Conservation (phyloP, 1,140 invertebrate genomes). For the Drosophila teissieri region DNA sequence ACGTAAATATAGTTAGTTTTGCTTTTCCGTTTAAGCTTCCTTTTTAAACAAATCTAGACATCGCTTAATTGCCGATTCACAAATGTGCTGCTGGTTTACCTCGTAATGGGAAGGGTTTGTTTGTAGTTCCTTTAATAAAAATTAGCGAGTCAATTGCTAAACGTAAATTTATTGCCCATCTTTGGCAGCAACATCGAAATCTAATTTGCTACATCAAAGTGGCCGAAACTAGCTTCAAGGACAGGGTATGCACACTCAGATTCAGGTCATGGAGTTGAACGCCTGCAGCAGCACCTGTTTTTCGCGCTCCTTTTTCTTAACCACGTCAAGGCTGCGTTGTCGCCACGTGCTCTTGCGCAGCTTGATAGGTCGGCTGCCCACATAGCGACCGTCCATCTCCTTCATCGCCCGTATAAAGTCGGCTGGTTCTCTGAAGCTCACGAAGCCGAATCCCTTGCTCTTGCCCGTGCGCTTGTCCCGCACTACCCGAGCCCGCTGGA, state of each 20-base stretch:
- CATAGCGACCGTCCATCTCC: conserved; percentile 98
- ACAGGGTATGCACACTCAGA: neutral
- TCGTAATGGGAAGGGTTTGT: conserved; percentile 28
- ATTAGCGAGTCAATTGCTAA: conserved; percentile 49
- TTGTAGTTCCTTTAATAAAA: conserved; percentile 29
- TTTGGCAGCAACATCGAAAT: conserved; percentile 58
- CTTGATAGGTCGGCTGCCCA: conserved; percentile 99
- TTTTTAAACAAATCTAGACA: conserved; percentile 28
- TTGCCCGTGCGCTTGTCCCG: conserved; percentile 98
- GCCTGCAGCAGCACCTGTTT: conserved; percentile 91
- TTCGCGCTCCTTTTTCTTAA: conserved; percentile 97
- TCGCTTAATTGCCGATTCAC: conserved; percentile 25
- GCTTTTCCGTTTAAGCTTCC: conserved; percentile 22
- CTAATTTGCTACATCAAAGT: conserved; percentile 66
- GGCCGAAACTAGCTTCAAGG: conserved; percentile 73
- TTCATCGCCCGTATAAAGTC: conserved; percentile 99
- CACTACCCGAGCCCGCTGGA: conserved; percentile 97
- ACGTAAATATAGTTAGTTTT: conserved; percentile 48
- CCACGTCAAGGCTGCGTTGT: conserved; percentile 95
- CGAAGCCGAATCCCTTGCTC: conserved; percentile 99
- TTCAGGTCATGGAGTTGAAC: conserved; percentile 84
- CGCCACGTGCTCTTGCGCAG: conserved; percentile 98
- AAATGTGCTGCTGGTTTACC: conserved; percentile 25
- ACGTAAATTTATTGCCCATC: conserved; percentile 53
- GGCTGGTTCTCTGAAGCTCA: conserved; percentile 98